Evolutionary conservation across 2,888 invertebrate genomes (phyloP).

Genomic region (Hemaris fuciformis): DNA sequence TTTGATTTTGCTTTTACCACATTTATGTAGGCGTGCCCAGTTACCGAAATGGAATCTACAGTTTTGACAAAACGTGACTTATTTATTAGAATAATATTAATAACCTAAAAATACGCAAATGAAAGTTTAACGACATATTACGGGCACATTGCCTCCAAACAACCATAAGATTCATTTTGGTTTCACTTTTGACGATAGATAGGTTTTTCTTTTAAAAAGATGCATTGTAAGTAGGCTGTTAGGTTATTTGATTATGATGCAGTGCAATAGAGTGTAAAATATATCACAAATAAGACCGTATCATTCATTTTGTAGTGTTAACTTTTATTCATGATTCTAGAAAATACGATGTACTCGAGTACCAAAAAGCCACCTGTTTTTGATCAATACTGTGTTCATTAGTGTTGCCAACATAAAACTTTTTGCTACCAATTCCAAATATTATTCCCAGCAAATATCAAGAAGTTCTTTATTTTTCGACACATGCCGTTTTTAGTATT

Average conservation of each 20-base stretch:
- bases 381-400: conserved; percentile 16
- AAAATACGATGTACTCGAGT: conserved; percentile 7
- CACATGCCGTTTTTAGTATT: no score
- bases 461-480: no score
- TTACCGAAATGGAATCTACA: no score
- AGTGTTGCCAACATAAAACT: conserved; percentile 4
- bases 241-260: not conserved
- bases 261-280: not conserved
- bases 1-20: no score
- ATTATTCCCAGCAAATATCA: no score
- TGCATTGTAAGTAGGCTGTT: not conserved
- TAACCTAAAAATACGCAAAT: no score
- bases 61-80: no score
- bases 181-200: not conserved
- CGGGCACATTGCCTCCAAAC: no score
- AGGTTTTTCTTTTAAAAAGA: not conserved
- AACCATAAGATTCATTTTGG: not conserved
- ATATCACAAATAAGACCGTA: not conserved
- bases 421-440: no score
- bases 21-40: no score
- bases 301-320: not conserved
- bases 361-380: conserved; percentile 10
- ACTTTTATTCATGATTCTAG: conserved; percentile 14
- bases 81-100: no score
- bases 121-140: no score